A percentile compares a stretch with the other conserved stretches of the same genome.
Conservation (phyloP, 2,797 vertebrate genomes). For the Sebastes flavidus region DNA sequence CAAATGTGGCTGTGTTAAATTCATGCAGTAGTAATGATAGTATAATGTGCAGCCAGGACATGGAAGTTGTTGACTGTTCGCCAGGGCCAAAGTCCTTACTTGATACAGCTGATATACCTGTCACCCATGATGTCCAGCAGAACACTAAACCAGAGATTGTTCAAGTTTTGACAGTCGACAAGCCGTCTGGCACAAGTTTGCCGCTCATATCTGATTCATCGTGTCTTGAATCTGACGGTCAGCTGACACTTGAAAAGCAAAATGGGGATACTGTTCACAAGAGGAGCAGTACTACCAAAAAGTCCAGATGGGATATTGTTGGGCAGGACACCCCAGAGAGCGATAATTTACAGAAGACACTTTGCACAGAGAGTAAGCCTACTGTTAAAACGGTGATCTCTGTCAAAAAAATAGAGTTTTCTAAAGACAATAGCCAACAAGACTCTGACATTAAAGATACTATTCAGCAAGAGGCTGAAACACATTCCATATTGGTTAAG, state of each 20-base stretch:
- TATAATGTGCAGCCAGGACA: constrained; percentile 47
- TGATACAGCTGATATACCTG: constrained; percentile 49
- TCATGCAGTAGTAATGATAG: constrained; percentile 48
- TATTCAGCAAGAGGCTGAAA: constrained; percentile 38
- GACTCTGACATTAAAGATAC: constrained; percentile 50
- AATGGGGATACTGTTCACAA: constrained; percentile 58
- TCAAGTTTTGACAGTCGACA: constrained; percentile 20
- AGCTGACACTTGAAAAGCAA: constrained; percentile 47
- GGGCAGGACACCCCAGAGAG: constrained; percentile 74
- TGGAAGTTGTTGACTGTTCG: constrained; percentile 51
- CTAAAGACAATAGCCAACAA: constrained; percentile 67
- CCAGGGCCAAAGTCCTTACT: constrained; percentile 44
- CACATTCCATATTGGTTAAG: constrained; percentile 57
- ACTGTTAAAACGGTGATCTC: constrained; percentile 71
- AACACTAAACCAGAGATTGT: constrained; percentile 68
- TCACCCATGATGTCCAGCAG: constrained; percentile 59
- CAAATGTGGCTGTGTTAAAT: constrained; percentile 23
- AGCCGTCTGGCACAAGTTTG: constrained; percentile 22
- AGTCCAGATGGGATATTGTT: constrained; percentile 86
- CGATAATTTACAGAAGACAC: constrained; percentile 60
- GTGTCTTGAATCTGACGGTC: constrained; percentile 54
- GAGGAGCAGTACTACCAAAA: constrained; percentile 66
- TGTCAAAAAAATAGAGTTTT: constrained; percentile 75
- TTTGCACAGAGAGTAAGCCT: constrained; percentile 60
- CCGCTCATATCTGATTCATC: constrained; percentile 35